phyloP scores from a whole-genome alignment of 2,797 vertebrate genomes.

The Sarcophilus harrisii region DNA sequence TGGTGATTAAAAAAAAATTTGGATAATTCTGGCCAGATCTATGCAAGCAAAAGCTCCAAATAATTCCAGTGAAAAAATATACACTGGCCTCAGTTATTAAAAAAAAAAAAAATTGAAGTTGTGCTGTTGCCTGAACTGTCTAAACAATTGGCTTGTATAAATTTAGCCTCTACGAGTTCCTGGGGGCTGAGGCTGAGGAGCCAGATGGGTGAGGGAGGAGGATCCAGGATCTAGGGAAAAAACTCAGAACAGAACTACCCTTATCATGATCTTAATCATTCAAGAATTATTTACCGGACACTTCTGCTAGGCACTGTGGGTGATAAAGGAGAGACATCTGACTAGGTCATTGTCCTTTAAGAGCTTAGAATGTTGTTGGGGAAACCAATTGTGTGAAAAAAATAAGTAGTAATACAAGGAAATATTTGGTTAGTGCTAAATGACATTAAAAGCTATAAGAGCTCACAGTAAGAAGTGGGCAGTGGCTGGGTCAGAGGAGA shows the following conservation, averaged over 20 bases:
- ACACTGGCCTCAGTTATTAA: background rate
- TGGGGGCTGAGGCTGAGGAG: background rate
- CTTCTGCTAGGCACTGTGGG: background rate
- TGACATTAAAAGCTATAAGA: background rate
- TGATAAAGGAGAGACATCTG: background rate
- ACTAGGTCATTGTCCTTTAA: background rate
- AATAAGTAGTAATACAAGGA: background rate
- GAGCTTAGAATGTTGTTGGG: background rate
- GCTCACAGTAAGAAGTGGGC: background rate
- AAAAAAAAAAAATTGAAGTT: background rate
- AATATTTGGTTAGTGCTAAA: background rate
- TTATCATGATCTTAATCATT: background rate
- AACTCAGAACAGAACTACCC: slow-evolving; percentile 13
- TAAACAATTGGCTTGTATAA: background rate
- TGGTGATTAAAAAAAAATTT: background rate
- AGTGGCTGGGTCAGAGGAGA: fast-evolving
- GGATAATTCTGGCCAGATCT: background rate
- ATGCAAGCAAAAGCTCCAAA: background rate
- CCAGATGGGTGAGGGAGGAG: background rate
- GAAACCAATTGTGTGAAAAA: background rate
- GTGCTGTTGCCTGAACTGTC: background rate
- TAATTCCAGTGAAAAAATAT: background rate
- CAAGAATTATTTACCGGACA: background rate
- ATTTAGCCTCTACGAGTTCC: background rate
- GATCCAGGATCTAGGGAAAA: background rate